phyloP scores from a whole-genome alignment of 2,113 vertebrate species.

The Saccopteryx leptura region DNA sequence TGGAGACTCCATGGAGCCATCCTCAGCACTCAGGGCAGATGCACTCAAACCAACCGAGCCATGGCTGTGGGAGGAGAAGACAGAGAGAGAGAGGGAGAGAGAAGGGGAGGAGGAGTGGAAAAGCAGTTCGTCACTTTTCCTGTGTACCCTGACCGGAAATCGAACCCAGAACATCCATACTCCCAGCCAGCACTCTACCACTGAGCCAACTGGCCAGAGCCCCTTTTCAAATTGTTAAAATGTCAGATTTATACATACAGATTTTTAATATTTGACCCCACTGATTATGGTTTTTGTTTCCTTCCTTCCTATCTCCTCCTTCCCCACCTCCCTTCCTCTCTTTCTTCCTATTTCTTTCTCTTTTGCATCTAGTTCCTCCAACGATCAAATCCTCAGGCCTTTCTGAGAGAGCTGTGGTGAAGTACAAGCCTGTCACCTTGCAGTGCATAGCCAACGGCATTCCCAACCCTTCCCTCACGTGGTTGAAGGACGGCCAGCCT shows the following conservation, averaged over 20 bases:
- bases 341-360: not conserved
- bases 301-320: not conserved
- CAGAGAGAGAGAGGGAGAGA: too few species aligned
- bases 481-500: constrained; percentile 96
- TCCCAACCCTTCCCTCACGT: constrained; percentile 95
- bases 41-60: too few species aligned
- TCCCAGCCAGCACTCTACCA: too few species aligned
- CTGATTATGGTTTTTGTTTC: not conserved
- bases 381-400: constrained; percentile 92
- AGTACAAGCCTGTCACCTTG: constrained; percentile 90
- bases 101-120: too few species aligned
- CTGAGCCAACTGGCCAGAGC: too few species aligned
- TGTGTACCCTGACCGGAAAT: too few species aligned
- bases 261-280: not conserved
- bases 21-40: too few species aligned
- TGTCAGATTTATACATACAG: not conserved
- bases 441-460: constrained; percentile 95
- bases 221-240: not conserved
- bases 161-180: too few species aligned
- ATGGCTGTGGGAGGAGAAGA: too few species aligned
- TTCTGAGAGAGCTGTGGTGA: constrained; percentile 92
- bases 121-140: too few species aligned
- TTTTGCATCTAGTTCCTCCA: constrained; percentile 92
- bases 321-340: not conserved
- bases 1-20: too few species aligned